Percentiles rank a stretch among this genome's conserved stretches.
Evolutionary conservation across 2,888 invertebrate species (phyloP).

Genomic region (Gasteruption jaculator): DNA sequence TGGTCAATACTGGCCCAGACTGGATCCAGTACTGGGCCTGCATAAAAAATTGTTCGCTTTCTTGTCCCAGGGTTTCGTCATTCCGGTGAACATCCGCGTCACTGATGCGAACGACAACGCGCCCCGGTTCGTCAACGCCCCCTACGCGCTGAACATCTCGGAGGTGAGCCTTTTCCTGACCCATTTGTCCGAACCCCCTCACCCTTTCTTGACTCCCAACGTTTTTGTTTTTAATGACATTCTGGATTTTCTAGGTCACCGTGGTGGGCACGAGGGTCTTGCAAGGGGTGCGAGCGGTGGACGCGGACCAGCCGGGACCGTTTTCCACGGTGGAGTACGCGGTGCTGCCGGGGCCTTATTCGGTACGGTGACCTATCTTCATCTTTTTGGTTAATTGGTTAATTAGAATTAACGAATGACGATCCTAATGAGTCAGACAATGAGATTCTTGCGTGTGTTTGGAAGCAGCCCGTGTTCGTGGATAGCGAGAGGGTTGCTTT

Average conservation of each 20-base stretch:
- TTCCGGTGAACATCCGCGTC: slow-evolving; percentile 79
- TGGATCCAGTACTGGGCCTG: too few relatives aligned
- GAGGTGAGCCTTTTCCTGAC: slow-evolving; percentile 62
- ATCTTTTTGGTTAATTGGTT: not conserved
- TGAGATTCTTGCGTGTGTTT: too few relatives aligned
- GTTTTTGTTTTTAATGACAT: too few relatives aligned
- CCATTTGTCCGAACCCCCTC: not conserved
- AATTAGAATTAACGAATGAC: slow-evolving; percentile 27
- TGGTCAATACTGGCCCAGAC: not conserved
- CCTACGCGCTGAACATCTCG: slow-evolving; percentile 77
- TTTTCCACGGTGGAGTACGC: slow-evolving; percentile 83
- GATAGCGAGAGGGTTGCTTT: slow-evolving; percentile 16
- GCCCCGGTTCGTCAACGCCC: slow-evolving; percentile 76
- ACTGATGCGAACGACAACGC: slow-evolving; percentile 91
- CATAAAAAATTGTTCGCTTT: too few relatives aligned
- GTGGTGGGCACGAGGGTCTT: slow-evolving; percentile 63
- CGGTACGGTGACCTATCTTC: slow-evolving; percentile 51
- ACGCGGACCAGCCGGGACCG: slow-evolving; percentile 84
- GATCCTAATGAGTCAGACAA: not conserved
- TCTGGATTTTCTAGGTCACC: slow-evolving; percentile 49
- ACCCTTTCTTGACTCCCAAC: not conserved
- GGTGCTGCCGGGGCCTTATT: slow-evolving; percentile 72
- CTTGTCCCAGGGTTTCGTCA: slow-evolving; percentile 63
- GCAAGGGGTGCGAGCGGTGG: slow-evolving; percentile 73
- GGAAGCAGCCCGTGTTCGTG: slow-evolving; percentile 22